Base-by-base conservation (phyloP, 23 tunicate species). In the Clavelina lepadiformis region DNA sequence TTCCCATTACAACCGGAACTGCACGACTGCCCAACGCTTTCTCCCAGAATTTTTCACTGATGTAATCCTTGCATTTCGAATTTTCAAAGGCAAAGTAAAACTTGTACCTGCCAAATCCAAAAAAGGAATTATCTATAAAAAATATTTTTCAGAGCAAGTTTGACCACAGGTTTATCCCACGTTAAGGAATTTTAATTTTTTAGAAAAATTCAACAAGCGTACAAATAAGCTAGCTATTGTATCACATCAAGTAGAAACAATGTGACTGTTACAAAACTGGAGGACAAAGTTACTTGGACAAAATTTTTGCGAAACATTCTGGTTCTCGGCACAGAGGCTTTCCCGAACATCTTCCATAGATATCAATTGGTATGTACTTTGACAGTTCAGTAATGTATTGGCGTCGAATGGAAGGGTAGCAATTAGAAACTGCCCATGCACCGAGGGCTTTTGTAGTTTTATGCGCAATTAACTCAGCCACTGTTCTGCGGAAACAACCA, bases 51-150 rank as follows among this genome's bases (percentile, higher is more conserved):
- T 85, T 85, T 56, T 85, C 94, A 24, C 78, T 71, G 51, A 85
- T 78, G 80, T 85, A 85, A 72, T 85, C 77, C 34, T 61, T 61
- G 38, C 94, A 85, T 11, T 51, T 58, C 5, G 94, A 78, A 45
- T 89, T 89, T 45, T 89, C 97, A 6, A 89, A 75, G 2, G 97
- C 37, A 36, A 89, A 71, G 56, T 69, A 75, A 61, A 89, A 89
- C 68, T 89, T 89, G 71, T 83, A 76, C 61, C 92, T 83, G 64
- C 7, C 41, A 68, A 8, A 44, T 33, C 13, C 8, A 13, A 13
- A 13, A 7, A 44, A 44, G 15, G 15, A 11, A 11, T 44, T 11
- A 11, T 44, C 15, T 15, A 44, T 11, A 15, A 44, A 44, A 44
- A 44, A 15, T 11, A 11, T 11, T 44, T 11, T 44, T 11, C 49